Evolutionary conservation across 2,797 vertebrate genomes (phyloP), one percentile per base, ranked within the genome.

Genomic region (Myoxocephalus aenaeus): DNA sequence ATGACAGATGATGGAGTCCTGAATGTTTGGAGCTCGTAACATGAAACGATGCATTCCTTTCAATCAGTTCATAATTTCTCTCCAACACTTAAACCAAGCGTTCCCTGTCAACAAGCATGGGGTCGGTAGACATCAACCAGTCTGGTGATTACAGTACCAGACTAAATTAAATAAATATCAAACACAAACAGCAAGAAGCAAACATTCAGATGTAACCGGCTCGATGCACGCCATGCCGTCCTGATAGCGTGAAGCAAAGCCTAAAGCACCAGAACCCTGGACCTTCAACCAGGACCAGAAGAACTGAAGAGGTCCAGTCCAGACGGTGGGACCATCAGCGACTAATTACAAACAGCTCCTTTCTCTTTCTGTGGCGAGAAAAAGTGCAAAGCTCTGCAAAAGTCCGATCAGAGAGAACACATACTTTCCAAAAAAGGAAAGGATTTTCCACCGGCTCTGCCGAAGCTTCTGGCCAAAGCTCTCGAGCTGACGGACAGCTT

Each of bases 1-100:
- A 86, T 86, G 75, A 88, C 88, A 74, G 76, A 82, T 73, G 80
- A 75, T 51, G 42, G 44, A 85, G 79, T 48, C 64, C 77, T 83
- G 73, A 82, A 81, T 9, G 56, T 75, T 81, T 65, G 25, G 44
- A 79, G 66, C 77, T 75, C 1, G 12, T 63, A 90, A 90, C 74
- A 70, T 77, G 77, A 90, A 90, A 81, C 80, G n/a, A 50, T 2
- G 48, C 17, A 48, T 50, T 50, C 2, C 20, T 50, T 20, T 82
- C 65, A 84, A 75, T 80, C 82, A 87, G 83, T 25, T 54, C 5
- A 7, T 17, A 50, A 51, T 73, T 75, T 81, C 14, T 44, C 42
- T 15, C 14, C 42, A 44, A 44, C 42, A 44, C 42, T 44, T 44
- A 17, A 38, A 38, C 36, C 10, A 10, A 38, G 36, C 8, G 3